Evolutionary conservation across 2,797 vertebrate species (phyloP).

Genomic region (Rhinella marina): DNA sequence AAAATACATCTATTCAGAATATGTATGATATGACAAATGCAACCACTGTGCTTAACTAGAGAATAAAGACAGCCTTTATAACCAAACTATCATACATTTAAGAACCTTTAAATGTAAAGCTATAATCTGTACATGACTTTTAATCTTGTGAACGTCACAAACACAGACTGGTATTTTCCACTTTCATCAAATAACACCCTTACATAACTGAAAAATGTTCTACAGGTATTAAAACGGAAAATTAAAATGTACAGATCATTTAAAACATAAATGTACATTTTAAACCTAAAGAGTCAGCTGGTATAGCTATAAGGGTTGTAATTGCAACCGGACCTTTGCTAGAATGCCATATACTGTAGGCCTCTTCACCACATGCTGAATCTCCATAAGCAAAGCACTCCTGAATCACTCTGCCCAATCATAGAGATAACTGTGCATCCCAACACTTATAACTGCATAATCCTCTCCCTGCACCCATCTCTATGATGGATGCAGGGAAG

Average conservation of each 20-base stretch:
- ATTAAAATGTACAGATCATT: background rate
- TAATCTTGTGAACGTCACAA: slow-evolving; percentile 5
- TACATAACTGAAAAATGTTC: background rate
- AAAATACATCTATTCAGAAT: background rate
- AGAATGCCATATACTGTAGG: no score
- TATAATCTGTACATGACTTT: background rate
- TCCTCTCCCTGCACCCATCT: no score
- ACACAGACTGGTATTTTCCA: background rate
- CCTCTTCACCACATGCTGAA: no score
- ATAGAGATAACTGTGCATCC: no score
- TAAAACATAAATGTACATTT: background rate
- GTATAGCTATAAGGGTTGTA: no score
- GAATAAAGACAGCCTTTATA: background rate
- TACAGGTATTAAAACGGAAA: background rate
- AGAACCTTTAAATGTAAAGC: slow-evolving; percentile 28
- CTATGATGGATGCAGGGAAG: no score
- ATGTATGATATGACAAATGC: slow-evolving; percentile 11
- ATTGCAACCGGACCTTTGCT: no score
- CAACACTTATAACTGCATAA: no score
- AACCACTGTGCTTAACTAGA: background rate
- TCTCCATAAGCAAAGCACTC: no score
- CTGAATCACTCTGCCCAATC: no score
- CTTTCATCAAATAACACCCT: background rate
- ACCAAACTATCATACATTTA: background rate
- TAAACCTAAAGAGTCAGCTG: background rate